Evolutionary conservation across 2,113 vertebrate species (phyloP), one percentile per base, ranked within the genome.

Genomic region (Urocynchramus pylzowi): DNA sequence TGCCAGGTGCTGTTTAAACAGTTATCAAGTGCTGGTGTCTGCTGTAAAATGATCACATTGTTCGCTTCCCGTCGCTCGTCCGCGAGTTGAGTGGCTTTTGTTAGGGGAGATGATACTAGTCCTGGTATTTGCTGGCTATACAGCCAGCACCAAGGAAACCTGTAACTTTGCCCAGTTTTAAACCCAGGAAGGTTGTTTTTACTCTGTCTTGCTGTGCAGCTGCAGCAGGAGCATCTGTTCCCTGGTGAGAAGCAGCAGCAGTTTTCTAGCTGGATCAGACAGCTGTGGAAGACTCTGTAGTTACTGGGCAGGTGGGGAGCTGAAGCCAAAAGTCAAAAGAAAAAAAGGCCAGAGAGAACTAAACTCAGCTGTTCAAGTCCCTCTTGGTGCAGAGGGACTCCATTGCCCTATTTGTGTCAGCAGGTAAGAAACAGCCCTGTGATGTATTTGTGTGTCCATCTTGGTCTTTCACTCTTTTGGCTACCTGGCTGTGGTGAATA

Each of bases 1-100:
- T 94, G 96, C 93, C 90, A 95, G 83, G 68, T 91, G 95, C 92
- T 94, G 87, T 87, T 70, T 69, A 93, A 91, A 93, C 90, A 88
- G 50, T 91, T 84, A 90, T 39, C 76, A 60, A 90, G 78, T 42
- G 84, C 87, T 90, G 49, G 67, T 92, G 89, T 71, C 84, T 92
- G 84, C 93, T 50, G 24, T 93, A 69, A 94, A 76, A 88, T 56
- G 75, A 79, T 91, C 84, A 63, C 92, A 76, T 91, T 39, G 23
- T 84, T 94, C 2, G 0, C 56, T 84, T 92, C 64, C 84, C 35
- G 28, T 86, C 0, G 2, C 54, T 91, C 6, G 7, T 45, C 74
- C 1, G 1, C 0, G 4, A 50, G 81, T 50, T 80, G 78, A 91
- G 88, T 80, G 54, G 83, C 88, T 95, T 97, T 90, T 94, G 67